These are phyloP conservation scores for Drepana falcataria DNA, from an alignment of 2,888 invertebrate species.

Conservation along the genomic window DNA sequence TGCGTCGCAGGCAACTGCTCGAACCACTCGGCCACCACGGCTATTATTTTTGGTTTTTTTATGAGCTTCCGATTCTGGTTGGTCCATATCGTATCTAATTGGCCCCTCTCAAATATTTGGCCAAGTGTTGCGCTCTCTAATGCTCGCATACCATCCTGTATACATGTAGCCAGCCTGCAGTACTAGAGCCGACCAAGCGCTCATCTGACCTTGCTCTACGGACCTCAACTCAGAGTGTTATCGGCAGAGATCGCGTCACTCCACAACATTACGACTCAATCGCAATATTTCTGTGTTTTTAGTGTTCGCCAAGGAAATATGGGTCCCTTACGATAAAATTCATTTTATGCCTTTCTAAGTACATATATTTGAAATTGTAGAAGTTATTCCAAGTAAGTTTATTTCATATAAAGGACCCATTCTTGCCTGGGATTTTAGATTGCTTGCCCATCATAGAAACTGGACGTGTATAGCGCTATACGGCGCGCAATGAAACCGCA, in stretches of 20 bases:
- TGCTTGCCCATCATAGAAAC: neutral
- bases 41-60: too few relatives aligned
- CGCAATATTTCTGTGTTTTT: slow-evolving; percentile 11
- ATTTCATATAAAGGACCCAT: neutral
- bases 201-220: too few relatives aligned
- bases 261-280: slow-evolving; percentile 8
- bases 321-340: slow-evolving; percentile 37
- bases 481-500: neutral
- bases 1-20: too few relatives aligned
- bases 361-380: slow-evolving; percentile 50
- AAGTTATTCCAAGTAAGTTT: slow-evolving; percentile 30
- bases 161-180: too few relatives aligned
- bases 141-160: too few relatives aligned
- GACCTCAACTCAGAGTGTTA: too few relatives aligned
- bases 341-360: slow-evolving; percentile 44
- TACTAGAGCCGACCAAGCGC: too few relatives aligned
- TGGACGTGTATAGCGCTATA: neutral
- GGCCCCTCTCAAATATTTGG: too few relatives aligned
- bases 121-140: too few relatives aligned
- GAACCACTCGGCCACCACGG: too few relatives aligned
- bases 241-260: neutral
- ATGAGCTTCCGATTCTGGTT: too few relatives aligned
- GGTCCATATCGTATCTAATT: too few relatives aligned
- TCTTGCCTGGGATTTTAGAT: neutral
- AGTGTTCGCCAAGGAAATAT: slow-evolving; percentile 20